Evolutionary conservation across 1,140 invertebrate genomes (phyloP).

Genomic region (Hestina assimilis): DNA sequence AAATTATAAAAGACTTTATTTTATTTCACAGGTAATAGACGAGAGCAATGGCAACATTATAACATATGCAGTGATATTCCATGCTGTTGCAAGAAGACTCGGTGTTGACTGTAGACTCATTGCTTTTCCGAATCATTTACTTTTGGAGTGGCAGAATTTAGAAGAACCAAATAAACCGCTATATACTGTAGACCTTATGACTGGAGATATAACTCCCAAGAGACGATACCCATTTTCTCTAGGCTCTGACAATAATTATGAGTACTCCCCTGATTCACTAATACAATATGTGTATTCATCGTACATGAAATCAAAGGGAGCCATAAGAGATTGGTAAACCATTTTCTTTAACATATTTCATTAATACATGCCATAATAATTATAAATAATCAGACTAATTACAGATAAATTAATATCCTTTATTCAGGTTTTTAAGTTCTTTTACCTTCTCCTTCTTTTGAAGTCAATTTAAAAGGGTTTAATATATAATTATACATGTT

Average conservation of each 20-base stretch:
- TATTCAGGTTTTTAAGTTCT: no score
- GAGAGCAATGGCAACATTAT: conserved; percentile 81
- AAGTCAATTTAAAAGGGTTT: no score
- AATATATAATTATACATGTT: background rate
- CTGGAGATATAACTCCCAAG: conserved; percentile 39
- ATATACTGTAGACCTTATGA: conserved; percentile 41
- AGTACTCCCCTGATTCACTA: conserved; percentile 47
- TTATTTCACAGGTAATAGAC: conserved; percentile 78
- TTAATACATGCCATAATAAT: no score
- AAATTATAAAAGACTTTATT: background rate
- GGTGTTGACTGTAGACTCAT: conserved; percentile 84
- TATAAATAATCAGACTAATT: no score
- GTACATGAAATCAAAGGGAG: conserved; percentile 42
- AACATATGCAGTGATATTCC: conserved; percentile 82
- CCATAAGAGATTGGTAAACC: conserved; percentile 40
- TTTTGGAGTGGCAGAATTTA: conserved; percentile 51
- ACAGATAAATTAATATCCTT: no score
- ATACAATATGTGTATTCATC: conserved; percentile 43
- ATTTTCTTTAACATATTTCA: background rate
- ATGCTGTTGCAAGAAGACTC: conserved; percentile 82
- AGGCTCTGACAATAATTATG: conserved; percentile 10
- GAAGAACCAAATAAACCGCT: conserved; percentile 14
- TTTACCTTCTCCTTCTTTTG: no score
- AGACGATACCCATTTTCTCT: conserved; percentile 48
- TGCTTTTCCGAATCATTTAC: conserved; percentile 79